Evolutionary conservation across 2,888 invertebrate species (phyloP).

Genomic region (Candidula unifasciata): DNA sequence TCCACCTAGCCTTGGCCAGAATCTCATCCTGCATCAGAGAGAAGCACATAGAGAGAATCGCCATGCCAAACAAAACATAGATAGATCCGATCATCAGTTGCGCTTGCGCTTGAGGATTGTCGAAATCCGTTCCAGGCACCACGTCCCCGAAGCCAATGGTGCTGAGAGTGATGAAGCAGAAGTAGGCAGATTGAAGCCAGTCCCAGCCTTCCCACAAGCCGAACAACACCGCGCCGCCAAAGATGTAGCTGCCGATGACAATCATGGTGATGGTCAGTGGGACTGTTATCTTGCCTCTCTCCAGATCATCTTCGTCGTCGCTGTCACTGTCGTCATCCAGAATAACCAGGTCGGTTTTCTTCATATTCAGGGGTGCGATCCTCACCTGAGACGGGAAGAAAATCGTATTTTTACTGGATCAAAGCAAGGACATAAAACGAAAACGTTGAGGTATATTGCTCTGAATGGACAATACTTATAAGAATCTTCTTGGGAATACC

Average conservation of each 20-base stretch:
- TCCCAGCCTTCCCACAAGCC: slow-evolving; percentile 77
- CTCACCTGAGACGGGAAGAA: no score
- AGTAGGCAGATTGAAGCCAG: slow-evolving; percentile 75
- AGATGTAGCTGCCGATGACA: slow-evolving; percentile 76
- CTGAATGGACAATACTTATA: no score
- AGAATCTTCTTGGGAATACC: no score
- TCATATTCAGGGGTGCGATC: slow-evolving; percentile 65
- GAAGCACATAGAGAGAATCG: slow-evolving; percentile 78
- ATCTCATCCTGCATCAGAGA: slow-evolving; percentile 78
- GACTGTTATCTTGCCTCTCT: slow-evolving; percentile 75
- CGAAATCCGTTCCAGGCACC: slow-evolving; percentile 73
- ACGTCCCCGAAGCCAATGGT: slow-evolving; percentile 78
- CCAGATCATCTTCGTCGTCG: slow-evolving; percentile 75
- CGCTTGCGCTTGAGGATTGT: slow-evolving; percentile 70
- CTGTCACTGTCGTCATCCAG: slow-evolving; percentile 66
- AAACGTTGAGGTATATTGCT: no score
- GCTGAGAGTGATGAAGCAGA: slow-evolving; percentile 78
- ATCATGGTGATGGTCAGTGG: slow-evolving; percentile 77
- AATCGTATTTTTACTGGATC: not conserved
- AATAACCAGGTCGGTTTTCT: slow-evolving; percentile 61
- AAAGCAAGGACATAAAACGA: no score
- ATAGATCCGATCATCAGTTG: slow-evolving; percentile 74
- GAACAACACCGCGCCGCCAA: slow-evolving; percentile 76
- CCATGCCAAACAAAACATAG: slow-evolving; percentile 78
- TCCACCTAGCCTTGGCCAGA: slow-evolving; percentile 76